A percentile compares a stretch with the other conserved stretches of the same genome.
Evolutionary conservation across 2,113 vertebrate genomes (phyloP).

Genomic region (Machaerirhynchus nigripectus): DNA sequence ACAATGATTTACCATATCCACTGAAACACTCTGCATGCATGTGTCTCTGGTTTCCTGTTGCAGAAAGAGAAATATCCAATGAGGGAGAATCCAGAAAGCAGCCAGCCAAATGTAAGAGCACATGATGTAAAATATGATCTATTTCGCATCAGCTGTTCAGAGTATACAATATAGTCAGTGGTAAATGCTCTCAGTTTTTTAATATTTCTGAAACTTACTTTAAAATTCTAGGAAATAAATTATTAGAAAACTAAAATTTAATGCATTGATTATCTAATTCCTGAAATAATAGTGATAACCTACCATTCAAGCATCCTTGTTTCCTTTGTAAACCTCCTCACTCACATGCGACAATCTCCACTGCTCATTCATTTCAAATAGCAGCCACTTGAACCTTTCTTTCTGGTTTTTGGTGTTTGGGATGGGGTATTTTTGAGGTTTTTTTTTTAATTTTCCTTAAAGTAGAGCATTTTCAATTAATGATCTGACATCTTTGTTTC

Average conservation of each 20-base stretch:
- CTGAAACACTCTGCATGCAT: not conserved
- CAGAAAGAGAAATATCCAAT: not conserved
- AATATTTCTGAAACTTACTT: not conserved
- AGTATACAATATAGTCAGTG: not conserved
- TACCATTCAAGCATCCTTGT: not conserved
- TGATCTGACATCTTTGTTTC: not conserved
- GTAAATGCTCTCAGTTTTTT: not conserved
- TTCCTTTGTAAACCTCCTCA: not conserved
- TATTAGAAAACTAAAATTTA: not conserved
- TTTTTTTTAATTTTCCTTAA: not conserved
- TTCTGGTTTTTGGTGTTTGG: not conserved
- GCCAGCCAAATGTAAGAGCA: not conserved
- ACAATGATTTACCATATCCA: not conserved
- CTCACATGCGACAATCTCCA: not conserved
- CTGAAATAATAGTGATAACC: not conserved
- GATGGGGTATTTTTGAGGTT: rapidly evolving
- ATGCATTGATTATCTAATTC: not conserved
- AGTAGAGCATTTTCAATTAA: not conserved
- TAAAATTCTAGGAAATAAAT: not conserved
- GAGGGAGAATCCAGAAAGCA: not conserved
- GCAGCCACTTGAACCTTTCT: not conserved
- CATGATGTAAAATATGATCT: rapidly evolving
- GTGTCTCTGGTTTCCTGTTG: not conserved
- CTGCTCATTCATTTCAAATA: not conserved
- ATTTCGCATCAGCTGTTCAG: not conserved